Percentiles rank a stretch among this genome's conserved stretches.
Conservation (phyloP, 2,113 vertebrate species). For the Hoplias malabaricus region DNA sequence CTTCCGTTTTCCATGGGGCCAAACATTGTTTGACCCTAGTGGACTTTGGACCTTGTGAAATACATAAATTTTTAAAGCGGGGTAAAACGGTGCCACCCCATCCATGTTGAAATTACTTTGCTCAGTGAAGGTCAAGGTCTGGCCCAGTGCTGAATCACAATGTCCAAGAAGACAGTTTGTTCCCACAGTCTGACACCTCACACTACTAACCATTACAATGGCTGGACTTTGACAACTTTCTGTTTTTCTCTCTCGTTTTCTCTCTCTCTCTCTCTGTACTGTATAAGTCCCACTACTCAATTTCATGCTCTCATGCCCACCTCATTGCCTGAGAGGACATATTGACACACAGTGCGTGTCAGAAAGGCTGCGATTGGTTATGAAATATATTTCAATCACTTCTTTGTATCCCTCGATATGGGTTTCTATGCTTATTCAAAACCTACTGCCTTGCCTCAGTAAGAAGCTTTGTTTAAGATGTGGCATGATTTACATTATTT, state of each 20-base stretch:
- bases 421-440: constrained; percentile 33
- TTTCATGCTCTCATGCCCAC: constrained; percentile 65
- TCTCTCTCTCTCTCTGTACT: constrained; percentile 22
- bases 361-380: constrained; percentile 49
- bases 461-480: background rate
- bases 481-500: background rate
- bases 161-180: background rate
- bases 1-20: background rate
- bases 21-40: constrained; percentile 8
- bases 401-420: constrained; percentile 39
- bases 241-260: background rate
- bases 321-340: constrained; percentile 55
- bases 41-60: constrained; percentile 3
- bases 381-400: constrained; percentile 53
- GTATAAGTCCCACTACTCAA: constrained; percentile 60
- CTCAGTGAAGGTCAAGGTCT: constrained; percentile 9
- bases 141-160: background rate
- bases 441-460: background rate
- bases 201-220: background rate
- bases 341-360: constrained; percentile 54
- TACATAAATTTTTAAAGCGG: background rate
- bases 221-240: background rate
- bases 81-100: background rate
- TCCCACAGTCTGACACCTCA: constrained; percentile 11
- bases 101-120: constrained; percentile 1